Base-by-base conservation (phyloP, 2,113 vertebrate genomes). In the Helogale parvula region DNA sequence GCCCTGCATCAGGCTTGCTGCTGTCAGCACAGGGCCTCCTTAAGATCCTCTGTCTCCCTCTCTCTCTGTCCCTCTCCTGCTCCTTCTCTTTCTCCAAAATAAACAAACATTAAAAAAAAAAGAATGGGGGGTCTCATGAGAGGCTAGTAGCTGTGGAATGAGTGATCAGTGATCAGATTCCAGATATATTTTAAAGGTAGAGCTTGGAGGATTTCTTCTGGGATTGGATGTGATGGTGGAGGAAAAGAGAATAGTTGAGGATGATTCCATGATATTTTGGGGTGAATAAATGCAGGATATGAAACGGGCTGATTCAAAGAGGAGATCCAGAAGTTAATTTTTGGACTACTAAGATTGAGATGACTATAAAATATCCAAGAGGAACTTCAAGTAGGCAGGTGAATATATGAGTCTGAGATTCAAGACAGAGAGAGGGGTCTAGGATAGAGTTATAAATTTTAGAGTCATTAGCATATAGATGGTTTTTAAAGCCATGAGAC, bases 401-500 rank as follows among this genome's bases (percentile, higher is more conserved):
- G 31, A 74, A 92, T 88, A 65, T 71, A 85, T 65, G 65, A 84
- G 27, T 88, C 35, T 72, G 41, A 25, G 52, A 72, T 74, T 88
- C 54, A 88, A 71, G 52, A 79, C 6, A 79, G 9, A 68, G 69
- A 91, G 23, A 41, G 14, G 25, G 4, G 11, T 29, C 17, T 74
- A 38, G 47, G 16, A 31, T 45, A 8, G 6, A 76, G 66, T 38
- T 92, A 76, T 71, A 89, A 82, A 92, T 94, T 76, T 87, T 96
- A 60, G 31, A 90, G 25, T 92, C 50, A 90, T 96, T 94, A 86
- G 84, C 88, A 96, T 92, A 72, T 82, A 87, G 60, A 82, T 79
- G 76, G 57, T 82, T 96, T 96, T 97, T 82, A 77, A 94, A 92
- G 16, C 65, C 41, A 57, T 33, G 52, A 82, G 52, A 69, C 68